These are phyloP conservation scores for Ceratina australensis DNA, from an alignment of 1,140 invertebrate species.

Conservation along the genomic window DNA sequence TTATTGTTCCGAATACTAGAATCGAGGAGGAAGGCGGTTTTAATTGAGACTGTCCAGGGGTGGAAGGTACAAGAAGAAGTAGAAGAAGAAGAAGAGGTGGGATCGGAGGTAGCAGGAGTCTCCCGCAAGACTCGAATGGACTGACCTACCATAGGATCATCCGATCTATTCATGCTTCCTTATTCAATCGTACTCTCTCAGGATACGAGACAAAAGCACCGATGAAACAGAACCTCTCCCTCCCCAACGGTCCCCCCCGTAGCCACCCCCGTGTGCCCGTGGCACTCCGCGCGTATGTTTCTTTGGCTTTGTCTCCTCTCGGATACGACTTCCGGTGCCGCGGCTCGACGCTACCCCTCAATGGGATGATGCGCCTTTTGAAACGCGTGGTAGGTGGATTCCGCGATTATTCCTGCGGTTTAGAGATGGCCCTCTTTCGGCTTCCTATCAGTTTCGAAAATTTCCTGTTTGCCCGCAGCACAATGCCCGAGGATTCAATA, in stretches of 20 bases:
- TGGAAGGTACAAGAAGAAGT: constrained; percentile 36
- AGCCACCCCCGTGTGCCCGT: constrained; percentile 8
- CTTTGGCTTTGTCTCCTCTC: constrained; percentile 77
- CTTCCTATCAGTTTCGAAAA: constrained; percentile 59
- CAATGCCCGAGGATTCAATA: constrained; percentile 26
- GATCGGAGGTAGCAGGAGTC: constrained; percentile 58
- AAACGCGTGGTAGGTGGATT: constrained; percentile 68
- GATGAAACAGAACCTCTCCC: constrained; percentile 78
- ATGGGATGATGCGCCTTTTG: constrained; percentile 77
- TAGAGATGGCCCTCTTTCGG: constrained; percentile 34
- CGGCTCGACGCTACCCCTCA: constrained; percentile 65
- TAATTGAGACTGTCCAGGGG: constrained; percentile 58
- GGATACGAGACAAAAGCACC: constrained; percentile 79
- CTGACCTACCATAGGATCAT: constrained; percentile 80
- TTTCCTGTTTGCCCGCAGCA: constrained; percentile 44
- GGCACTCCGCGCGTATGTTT: constrained; percentile 67
- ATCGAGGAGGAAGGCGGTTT: constrained; percentile 46
- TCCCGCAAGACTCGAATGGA: constrained; percentile 72
- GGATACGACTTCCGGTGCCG: constrained; percentile 79
- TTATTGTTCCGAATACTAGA: background rate
- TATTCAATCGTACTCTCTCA: constrained; percentile 76
- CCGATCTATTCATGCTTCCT: constrained; percentile 77
- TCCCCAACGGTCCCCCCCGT: constrained; percentile 37
- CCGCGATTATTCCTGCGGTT: constrained; percentile 73
- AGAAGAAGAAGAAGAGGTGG: constrained; percentile 52